These are phyloP conservation scores for Heliopora coerulea DNA, from an alignment of 92 coral and sea anemone genomes.

Conservation along the genomic window DNA sequence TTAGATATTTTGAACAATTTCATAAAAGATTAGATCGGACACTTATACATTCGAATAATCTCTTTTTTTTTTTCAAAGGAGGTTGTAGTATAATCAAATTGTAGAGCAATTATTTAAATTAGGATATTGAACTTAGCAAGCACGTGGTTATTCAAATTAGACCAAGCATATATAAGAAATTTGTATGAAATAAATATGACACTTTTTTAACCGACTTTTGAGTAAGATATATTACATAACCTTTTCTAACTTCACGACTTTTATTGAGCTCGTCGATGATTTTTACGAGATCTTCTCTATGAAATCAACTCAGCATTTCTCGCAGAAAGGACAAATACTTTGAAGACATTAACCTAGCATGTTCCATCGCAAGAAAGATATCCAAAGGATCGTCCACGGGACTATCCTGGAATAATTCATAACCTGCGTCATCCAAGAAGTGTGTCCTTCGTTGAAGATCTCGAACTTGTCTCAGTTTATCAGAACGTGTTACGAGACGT, in stretches of 20 bases:
- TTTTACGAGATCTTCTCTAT: conserved; percentile 47
- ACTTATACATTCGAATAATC: too few species aligned
- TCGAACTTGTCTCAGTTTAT: not conserved
- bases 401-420: conserved; percentile 34
- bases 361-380: conserved; percentile 49
- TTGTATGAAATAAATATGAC: too few species aligned
- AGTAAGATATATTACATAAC: not conserved
- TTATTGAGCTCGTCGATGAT: conserved; percentile 7
- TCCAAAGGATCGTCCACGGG: conserved; percentile 24
- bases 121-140: not conserved
- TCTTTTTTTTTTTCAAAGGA: too few species aligned
- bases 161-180: too few species aligned
- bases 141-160: too few species aligned
- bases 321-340: conserved; percentile 18
- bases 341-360: conserved; percentile 41
- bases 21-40: too few species aligned
- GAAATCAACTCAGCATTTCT: conserved; percentile 30
- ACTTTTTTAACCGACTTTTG: not conserved
- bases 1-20: too few species aligned
- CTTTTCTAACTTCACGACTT: not conserved
- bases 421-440: conserved; percentile 1
- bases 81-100: too few species aligned
- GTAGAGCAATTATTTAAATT: not conserved
- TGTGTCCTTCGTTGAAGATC: not conserved
- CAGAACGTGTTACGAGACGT: conserved; percentile 2